Conservation (phyloP, 2,797 vertebrate species). For the Hyperoplus immaculatus region DNA sequence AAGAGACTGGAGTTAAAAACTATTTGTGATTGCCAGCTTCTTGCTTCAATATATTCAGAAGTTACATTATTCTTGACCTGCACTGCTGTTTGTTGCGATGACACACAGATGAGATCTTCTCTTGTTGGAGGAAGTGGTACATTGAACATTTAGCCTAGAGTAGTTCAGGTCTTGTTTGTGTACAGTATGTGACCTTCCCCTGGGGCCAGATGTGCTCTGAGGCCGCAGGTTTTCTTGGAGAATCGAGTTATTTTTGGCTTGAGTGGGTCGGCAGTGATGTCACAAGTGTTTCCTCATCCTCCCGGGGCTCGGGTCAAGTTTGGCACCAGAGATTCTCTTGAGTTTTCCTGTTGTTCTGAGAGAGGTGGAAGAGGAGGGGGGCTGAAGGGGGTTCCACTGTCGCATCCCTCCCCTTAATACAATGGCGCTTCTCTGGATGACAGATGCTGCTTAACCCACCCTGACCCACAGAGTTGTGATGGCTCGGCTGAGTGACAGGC, state of each 20-base stretch:
- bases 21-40: constrained; percentile 20
- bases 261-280: constrained; percentile 70
- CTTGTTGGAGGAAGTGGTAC: constrained; percentile 59
- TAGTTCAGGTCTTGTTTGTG: constrained; percentile 39
- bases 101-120: constrained; percentile 29
- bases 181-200: constrained; percentile 50
- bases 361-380: constrained; percentile 68
- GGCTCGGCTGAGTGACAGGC: constrained; percentile 78
- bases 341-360: constrained; percentile 82
- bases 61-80: constrained; percentile 23
- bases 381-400: constrained; percentile 39
- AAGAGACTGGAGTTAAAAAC: constrained; percentile 51
- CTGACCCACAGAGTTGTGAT: constrained; percentile 77
- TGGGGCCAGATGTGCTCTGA: constrained; percentile 40
- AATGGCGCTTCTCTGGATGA: constrained; percentile 80
- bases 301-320: constrained; percentile 69
- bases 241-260: constrained; percentile 71
- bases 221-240: constrained; percentile 66
- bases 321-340: constrained; percentile 74
- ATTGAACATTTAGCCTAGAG: constrained; percentile 48
- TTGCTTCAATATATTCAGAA: constrained; percentile 23
- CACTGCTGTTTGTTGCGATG: constrained; percentile 19
- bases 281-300: constrained; percentile 80
- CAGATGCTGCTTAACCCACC: constrained; percentile 86
- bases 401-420: constrained; percentile 70